phyloP scores from a whole-genome alignment of 1,140 invertebrate genomes.

The Eulimnadia texana region DNA sequence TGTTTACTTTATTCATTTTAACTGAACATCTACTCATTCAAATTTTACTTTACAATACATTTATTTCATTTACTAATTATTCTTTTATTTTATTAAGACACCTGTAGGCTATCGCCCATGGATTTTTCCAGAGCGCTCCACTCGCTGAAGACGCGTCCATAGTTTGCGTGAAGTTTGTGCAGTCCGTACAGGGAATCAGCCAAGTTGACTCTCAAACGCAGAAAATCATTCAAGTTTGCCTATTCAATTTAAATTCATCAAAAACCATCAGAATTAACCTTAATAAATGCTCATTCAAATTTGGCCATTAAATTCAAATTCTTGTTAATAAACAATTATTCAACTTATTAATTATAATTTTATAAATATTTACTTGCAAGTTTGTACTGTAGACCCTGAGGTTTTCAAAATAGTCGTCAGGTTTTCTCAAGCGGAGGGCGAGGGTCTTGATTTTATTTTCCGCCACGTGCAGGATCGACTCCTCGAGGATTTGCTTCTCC shows the following conservation, averaged over 20 bases:
- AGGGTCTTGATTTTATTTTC: slow-evolving; percentile 47
- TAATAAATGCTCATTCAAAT: no score
- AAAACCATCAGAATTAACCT: no score
- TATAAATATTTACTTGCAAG: slow-evolving; percentile 40
- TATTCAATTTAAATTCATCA: no score
- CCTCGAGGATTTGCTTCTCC: not conserved
- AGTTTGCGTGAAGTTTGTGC: slow-evolving; percentile 67
- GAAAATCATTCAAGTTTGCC: slow-evolving; percentile 34
- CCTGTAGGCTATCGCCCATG: slow-evolving; percentile 64
- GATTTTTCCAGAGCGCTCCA: slow-evolving; percentile 71
- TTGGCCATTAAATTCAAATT: no score
- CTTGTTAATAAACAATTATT: slow-evolving; percentile 21
- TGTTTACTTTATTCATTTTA: no score
- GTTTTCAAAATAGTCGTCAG: slow-evolving; percentile 56
- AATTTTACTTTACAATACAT: no score
- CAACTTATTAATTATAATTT: slow-evolving; percentile 28
- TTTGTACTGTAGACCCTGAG: slow-evolving; percentile 60
- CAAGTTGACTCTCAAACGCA: slow-evolving; percentile 44
- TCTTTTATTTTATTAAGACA: slow-evolving; percentile 20
- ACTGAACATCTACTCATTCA: no score
- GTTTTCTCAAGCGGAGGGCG: slow-evolving; percentile 53
- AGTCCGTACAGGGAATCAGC: slow-evolving; percentile 60
- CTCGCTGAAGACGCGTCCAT: slow-evolving; percentile 67
- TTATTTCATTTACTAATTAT: no score
- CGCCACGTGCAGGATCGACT: slow-evolving; percentile 17